Percentiles rank a stretch among this genome's conserved stretches.
phyloP scores from a whole-genome alignment of 1,140 invertebrate species.

The Drosophila kanapiae region DNA sequence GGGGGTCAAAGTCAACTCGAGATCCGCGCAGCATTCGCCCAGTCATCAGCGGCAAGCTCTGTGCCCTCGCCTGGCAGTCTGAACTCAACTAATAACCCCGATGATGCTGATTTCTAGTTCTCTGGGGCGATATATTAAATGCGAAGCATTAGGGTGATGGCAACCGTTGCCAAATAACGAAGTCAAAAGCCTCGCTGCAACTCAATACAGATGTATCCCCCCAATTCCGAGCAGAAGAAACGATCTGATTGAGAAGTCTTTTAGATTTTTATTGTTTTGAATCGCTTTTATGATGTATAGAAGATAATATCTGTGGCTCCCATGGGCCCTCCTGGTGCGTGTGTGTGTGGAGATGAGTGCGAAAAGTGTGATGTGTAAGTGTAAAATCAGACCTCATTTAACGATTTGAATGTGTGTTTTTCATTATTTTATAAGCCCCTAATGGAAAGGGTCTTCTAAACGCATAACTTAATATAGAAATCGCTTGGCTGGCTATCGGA shows the following conservation, averaged over 20 bases:
- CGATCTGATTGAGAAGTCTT: constrained; percentile 40
- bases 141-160: constrained; percentile 49
- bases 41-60: constrained; percentile 62
- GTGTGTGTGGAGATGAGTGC: constrained; percentile 10
- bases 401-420: constrained; percentile 13
- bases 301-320: constrained; percentile 38
- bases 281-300: constrained; percentile 42
- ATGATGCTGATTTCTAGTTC: constrained; percentile 40
- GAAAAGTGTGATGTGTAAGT: constrained; percentile 12
- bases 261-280: constrained; percentile 56
- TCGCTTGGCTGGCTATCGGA: constrained; percentile 23
- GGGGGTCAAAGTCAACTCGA: constrained; percentile 77
- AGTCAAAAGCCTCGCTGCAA: constrained; percentile 10
- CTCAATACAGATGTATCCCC: constrained; percentile 9
- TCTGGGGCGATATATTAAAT: constrained; percentile 30
- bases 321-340: constrained; percentile 5
- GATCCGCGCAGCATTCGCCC: constrained; percentile 65
- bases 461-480: constrained; percentile 48
- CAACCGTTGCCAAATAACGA: constrained; percentile 28
- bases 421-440: constrained; percentile 21
- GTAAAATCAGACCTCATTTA: constrained; percentile 22
- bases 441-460: constrained; percentile 25
- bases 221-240: constrained; percentile 10
- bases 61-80: constrained; percentile 50
- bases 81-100: constrained; percentile 56